Conservation (phyloP, 2,113 vertebrate genomes). For the Oceanodroma tethys region DNA sequence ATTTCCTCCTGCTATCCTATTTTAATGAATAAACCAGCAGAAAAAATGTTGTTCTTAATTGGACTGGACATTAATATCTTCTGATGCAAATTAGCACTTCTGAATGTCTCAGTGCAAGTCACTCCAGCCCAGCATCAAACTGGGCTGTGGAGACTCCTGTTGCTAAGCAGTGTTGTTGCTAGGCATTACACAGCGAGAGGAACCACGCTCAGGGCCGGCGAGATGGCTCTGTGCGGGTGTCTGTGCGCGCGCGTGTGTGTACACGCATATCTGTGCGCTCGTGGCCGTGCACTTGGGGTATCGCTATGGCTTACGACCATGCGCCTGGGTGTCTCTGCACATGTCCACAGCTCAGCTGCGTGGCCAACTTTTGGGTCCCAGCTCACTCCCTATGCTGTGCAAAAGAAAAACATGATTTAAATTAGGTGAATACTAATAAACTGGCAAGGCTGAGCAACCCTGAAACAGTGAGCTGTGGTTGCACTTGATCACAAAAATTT, state of each 20-base stretch:
- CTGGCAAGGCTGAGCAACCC: background rate
- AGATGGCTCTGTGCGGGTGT: fast-evolving
- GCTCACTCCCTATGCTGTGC: background rate
- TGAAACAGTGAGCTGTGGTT: background rate
- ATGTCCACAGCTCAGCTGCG: background rate
- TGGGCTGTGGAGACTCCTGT: background rate
- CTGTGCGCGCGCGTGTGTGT: too few relatives aligned
- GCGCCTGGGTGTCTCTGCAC: background rate
- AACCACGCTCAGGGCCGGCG: fast-evolving
- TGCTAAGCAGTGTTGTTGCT: background rate
- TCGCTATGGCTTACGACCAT: fast-evolving
- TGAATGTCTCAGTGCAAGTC: background rate
- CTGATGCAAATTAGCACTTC: conserved; percentile 27
- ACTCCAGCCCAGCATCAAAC: background rate
- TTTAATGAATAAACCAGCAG: conserved; percentile 30
- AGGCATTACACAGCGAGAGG: background rate
- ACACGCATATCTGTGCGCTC: background rate
- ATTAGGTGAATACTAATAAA: background rate
- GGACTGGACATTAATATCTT: conserved; percentile 1
- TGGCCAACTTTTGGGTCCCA: background rate
- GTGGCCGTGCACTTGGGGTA: background rate
- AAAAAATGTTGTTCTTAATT: conserved; percentile 29
- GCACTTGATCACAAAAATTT: background rate
- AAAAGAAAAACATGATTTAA: background rate
- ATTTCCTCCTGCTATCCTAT: background rate